Conservation (phyloP, 2,113 vertebrate genomes). For the Neodon shergylaensis region DNA sequence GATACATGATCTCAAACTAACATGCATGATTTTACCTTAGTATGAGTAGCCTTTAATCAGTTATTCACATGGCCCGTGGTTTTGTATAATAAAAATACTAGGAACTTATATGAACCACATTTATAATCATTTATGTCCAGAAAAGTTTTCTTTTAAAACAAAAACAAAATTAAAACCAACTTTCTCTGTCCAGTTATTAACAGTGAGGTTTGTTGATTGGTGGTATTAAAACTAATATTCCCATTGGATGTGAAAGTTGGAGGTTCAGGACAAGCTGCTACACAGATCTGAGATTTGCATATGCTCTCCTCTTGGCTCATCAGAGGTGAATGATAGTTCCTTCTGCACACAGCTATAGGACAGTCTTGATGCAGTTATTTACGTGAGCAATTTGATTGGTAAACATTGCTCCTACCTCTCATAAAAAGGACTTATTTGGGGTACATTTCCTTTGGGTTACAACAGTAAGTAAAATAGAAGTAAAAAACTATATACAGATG, state of each 20-base stretch:
- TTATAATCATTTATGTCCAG: slow-evolving; percentile 6
- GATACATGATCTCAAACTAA: background rate
- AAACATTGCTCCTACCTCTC: slow-evolving; percentile 52
- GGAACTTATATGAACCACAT: background rate
- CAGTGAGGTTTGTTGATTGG: slow-evolving; percentile 50
- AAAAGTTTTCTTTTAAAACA: slow-evolving; percentile 23
- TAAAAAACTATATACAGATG: background rate
- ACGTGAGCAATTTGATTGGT: slow-evolving; percentile 76
- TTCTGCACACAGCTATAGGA: slow-evolving; percentile 72
- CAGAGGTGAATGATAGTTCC: slow-evolving; percentile 74
- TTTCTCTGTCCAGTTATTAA: slow-evolving; percentile 35
- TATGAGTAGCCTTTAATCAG: slow-evolving; percentile 42
- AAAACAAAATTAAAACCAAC: background rate
- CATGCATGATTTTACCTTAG: slow-evolving; percentile 2
- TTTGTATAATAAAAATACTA: background rate
- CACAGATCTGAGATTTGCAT: slow-evolving; percentile 73
- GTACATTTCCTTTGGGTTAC: slow-evolving; percentile 32
- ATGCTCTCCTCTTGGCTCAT: slow-evolving; percentile 75
- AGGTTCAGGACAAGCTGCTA: slow-evolving; percentile 76
- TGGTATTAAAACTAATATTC: slow-evolving; percentile 77
- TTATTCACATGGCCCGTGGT: background rate
- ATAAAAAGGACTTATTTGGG: background rate
- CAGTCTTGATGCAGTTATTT: slow-evolving; percentile 77
- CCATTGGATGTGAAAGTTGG: slow-evolving; percentile 74
- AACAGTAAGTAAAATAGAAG: slow-evolving; percentile 1